These are phyloP conservation scores for Calliscelio sp. DNA, from an alignment of 2,888 invertebrate species.

Conservation along the genomic window DNA sequence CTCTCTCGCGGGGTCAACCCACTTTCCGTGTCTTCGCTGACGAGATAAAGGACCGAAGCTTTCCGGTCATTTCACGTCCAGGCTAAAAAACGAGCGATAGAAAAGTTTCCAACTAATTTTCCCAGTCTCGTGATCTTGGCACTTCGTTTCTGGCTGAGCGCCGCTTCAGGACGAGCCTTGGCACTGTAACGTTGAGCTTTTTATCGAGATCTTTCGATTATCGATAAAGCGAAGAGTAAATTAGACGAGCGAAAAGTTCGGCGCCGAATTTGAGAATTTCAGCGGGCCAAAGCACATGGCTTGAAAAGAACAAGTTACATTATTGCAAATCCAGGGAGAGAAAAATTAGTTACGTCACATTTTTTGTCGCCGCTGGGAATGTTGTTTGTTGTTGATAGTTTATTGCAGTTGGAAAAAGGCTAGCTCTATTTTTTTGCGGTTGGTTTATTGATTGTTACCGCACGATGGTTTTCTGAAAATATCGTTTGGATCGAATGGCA, in stretches of 20 bases:
- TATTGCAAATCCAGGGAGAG: too few species aligned
- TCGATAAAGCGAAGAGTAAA: slow-evolving; percentile 75
- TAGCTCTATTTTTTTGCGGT: too few species aligned
- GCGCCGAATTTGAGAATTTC: slow-evolving; percentile 62
- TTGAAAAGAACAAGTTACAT: too few species aligned
- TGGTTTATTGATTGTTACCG: not conserved
- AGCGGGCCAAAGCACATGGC: slow-evolving; percentile 3
- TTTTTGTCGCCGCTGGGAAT: too few species aligned
- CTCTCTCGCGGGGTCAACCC: slow-evolving; percentile 50
- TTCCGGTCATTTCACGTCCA: slow-evolving; percentile 68
- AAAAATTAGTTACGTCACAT: too few species aligned
- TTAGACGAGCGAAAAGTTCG: slow-evolving; percentile 71
- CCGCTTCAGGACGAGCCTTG: slow-evolving; percentile 32
- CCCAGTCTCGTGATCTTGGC: slow-evolving; percentile 73
- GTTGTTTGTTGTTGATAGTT: too few species aligned
- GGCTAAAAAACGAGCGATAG: slow-evolving; percentile 64
- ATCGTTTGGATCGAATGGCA: not conserved
- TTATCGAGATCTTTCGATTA: slow-evolving; percentile 74
- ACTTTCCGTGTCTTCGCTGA: slow-evolving; percentile 49
- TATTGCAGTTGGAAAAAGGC: too few species aligned
- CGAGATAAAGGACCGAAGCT: slow-evolving; percentile 65
- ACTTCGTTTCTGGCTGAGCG: slow-evolving; percentile 70
- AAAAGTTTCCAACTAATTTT: slow-evolving; percentile 77
- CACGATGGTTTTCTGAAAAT: not conserved
- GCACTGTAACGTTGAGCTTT: slow-evolving; percentile 58